Base-by-base conservation (phyloP, 2,113 vertebrate genomes). In the Misgurnus mizolepis region DNA sequence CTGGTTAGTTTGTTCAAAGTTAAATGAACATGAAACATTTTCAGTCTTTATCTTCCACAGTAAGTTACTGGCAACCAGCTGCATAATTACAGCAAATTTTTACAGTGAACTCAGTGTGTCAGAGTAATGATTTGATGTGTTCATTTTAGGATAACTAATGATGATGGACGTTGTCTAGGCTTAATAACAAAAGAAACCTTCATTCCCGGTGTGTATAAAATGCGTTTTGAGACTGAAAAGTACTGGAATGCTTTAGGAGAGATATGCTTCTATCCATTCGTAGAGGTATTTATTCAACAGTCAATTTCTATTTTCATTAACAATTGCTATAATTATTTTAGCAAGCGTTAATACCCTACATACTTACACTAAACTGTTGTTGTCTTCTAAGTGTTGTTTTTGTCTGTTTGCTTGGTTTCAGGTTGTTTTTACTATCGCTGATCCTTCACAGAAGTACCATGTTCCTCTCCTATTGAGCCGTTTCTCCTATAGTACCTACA, bases 401-500 rank as follows among this genome's bases (percentile, higher is more conserved):
- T 72, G 34, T 12, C 8, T 53, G 14, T 41, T 6, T 67, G 65
- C 69, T 8, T 75, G 39, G 79, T 56, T 89, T 1, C 89, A 97
- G 96, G 89, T 98, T 0, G 91, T 94, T 67, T 98, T 98, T 87
- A 95, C 85, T 62, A 87, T 98, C 82, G 83, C 83, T 0, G 86
- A 94, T 4, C 86, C 93, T 0, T 87, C 76, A 0, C 91, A 91
- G 88, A 96, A 93, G 86, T 94, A 95, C 85, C 96, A 98, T 0
- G 4, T 98, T 39, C 95, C 96, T 0, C 90, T 98, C 83, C 94
- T 98, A 55, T 91, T 97, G 87, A 98, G 94, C 86, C 94, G 94
- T 3, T 98, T 94, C 89, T 98, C 96, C 40, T 98, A 95, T 72
- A 95, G 92, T 45, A 98, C 95, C 0, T 96, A 98, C 89, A 91